Evolutionary conservation across 2,888 invertebrate genomes (phyloP).

Genomic region (Chrysodeixis includens): DNA sequence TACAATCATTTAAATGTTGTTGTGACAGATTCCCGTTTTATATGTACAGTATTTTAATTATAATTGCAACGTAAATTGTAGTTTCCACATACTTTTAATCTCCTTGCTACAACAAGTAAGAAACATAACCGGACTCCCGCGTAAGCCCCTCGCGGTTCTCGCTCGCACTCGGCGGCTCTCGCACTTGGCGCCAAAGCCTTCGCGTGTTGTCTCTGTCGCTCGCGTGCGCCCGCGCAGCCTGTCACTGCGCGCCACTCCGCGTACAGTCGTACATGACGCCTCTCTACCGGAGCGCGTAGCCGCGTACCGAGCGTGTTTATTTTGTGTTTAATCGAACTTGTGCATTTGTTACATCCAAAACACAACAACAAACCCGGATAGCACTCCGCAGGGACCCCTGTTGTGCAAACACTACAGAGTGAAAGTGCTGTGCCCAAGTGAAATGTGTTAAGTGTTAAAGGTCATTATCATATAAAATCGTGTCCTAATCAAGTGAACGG

Average conservation of each 20-base stretch:
- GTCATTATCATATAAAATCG: constrained; percentile 74
- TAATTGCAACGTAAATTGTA: constrained; percentile 67
- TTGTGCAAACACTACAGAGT: constrained; percentile 36
- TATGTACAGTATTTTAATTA: constrained; percentile 56
- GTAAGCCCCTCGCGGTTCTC: constrained; percentile 77
- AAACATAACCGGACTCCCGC: constrained; percentile 86
- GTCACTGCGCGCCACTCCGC: constrained; percentile 74
- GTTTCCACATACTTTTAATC: constrained; percentile 76
- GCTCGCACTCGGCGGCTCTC: constrained; percentile 66
- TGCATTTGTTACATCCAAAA: constrained; percentile 39
- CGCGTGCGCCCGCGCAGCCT: constrained; percentile 78
- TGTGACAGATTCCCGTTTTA: constrained; percentile 54
- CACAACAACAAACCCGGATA: constrained; percentile 26
- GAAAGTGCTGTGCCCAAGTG: constrained; percentile 60
- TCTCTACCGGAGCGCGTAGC: constrained; percentile 79
- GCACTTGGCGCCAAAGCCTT: constrained; percentile 81
- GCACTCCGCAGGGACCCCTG: constrained; percentile 12
- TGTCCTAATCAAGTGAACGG: constrained; percentile 80
- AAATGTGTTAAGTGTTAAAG: constrained; percentile 75
- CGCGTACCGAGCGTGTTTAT: constrained; percentile 74
- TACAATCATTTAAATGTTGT: constrained; percentile 8
- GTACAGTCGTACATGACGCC: constrained; percentile 74
- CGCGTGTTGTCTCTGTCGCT: constrained; percentile 76
- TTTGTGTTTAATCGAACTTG: constrained; percentile 50
- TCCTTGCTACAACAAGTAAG: constrained; percentile 76